Base-by-base conservation (phyloP, 2,113 vertebrate genomes). In the Mastomys natalensis region DNA sequence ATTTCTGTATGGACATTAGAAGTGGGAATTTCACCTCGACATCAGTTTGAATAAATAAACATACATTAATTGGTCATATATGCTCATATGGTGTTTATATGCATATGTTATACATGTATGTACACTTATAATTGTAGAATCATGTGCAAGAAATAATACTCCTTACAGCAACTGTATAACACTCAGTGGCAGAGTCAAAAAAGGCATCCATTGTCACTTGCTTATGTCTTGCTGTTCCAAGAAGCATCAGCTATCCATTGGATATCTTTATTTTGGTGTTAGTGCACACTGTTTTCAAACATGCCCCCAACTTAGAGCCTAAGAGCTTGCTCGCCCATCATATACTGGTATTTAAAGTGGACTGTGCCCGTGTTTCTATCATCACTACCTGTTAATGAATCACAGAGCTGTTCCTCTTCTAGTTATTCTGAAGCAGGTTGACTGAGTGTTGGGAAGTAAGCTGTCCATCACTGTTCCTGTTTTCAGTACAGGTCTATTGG, bases 171-270 rank as follows among this genome's bases (percentile, higher is more conserved):
- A 87, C 68, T 31, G 40, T 87, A 31, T 85, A 80, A n/a, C 12
- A 26, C 34, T 17, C 40, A 6, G 19, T 62, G 62, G n/a, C 62
- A 58, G 26, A 87, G 17, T 85, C 6, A 53, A 53, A 7, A 29
- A 15, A 37, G 58, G 0, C 17, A 21, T 48, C 4, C 12, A 2
- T 53, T 87, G 17, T 10, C 1, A 24, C 12, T 3, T 34, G 55
- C 3, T 66, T 62, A 2, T 31, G 1, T 24, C 9, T 10, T 76
- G 1, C 7, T 77, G 5, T 34, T 92, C 11, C 70, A 1, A 16
- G 26, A 19, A 87, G 77, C 2, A n/a, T 17, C 1, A 15, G 60
- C 37, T 4, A 24, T 7, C 26, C 40, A 9, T 26, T 31, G 22
- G 68, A 43, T 19, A 5, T 45, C 11, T 31, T 84, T 2, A 68